These are phyloP conservation scores for Puma concolor DNA, from an alignment of 2,113 vertebrate genomes.

Conservation along the genomic window DNA sequence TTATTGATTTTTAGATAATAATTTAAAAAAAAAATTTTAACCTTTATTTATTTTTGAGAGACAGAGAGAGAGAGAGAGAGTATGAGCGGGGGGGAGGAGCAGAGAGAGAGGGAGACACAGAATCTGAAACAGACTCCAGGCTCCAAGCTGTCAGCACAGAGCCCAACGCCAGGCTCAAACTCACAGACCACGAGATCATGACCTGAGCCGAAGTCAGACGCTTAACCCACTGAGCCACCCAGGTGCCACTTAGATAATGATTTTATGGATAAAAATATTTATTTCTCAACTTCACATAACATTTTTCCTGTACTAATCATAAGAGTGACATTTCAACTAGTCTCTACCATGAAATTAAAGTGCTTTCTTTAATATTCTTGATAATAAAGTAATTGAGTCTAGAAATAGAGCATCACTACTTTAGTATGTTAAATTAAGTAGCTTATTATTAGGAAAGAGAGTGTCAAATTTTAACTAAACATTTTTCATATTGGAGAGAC, in stretches of 20 bases:
- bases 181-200: too few relatives aligned
- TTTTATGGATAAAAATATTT: conserved; percentile 42
- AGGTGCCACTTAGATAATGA: background rate
- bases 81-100: too few relatives aligned
- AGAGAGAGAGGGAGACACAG: too few relatives aligned
- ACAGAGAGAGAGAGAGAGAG: too few relatives aligned
- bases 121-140: too few relatives aligned
- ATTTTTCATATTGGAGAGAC: conserved; percentile 29
- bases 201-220: too few relatives aligned
- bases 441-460: background rate
- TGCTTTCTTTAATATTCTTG: background rate
- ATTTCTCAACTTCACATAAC: conserved; percentile 43
- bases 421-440: background rate
- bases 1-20: conserved; percentile 21
- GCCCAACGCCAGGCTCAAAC: too few relatives aligned
- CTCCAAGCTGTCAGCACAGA: too few relatives aligned
- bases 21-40: too few relatives aligned
- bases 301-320: background rate
- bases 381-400: background rate
- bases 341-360: background rate
- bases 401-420: background rate
- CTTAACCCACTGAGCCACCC: too few relatives aligned
- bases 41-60: too few relatives aligned
- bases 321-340: conserved; percentile 46
- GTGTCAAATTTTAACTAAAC: conserved; percentile 5